Conservation (phyloP, 2,797 vertebrate species). For the Chaetodon trifasciatus region DNA sequence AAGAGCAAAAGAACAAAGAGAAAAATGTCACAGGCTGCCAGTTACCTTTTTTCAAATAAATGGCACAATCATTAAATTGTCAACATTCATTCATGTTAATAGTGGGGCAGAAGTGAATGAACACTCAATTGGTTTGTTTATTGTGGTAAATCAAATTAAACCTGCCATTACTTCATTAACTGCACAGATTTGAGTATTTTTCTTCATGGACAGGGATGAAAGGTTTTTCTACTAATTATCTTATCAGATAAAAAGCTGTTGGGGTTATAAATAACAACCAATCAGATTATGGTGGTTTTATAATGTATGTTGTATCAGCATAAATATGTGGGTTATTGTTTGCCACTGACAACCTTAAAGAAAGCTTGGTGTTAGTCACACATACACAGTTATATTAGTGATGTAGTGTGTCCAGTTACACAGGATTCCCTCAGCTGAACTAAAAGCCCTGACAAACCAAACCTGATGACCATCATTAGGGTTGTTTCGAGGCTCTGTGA, state of each 20-base stretch:
- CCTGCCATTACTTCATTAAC: neutral
- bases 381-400: too few species aligned
- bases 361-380: neutral
- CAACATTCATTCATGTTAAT: conserved; percentile 3
- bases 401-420: neutral
- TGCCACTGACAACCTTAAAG: neutral
- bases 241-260: neutral
- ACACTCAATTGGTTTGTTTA: neutral
- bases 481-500: neutral
- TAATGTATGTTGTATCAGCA: neutral
- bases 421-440: neutral
- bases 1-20: neutral
- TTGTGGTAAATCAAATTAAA: conserved; percentile 2
- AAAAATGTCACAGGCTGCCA: neutral
- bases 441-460: neutral
- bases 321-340: neutral
- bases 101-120: neutral
- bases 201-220: neutral
- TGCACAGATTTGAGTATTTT: neutral
- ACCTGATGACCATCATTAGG: neutral
- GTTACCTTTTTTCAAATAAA: neutral
- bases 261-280: neutral
- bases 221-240: neutral
- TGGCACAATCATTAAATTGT: neutral
- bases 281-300: neutral